These are phyloP conservation scores for Centruroides vittatus DNA, from an alignment of 1,140 invertebrate genomes.

Conservation along the genomic window DNA sequence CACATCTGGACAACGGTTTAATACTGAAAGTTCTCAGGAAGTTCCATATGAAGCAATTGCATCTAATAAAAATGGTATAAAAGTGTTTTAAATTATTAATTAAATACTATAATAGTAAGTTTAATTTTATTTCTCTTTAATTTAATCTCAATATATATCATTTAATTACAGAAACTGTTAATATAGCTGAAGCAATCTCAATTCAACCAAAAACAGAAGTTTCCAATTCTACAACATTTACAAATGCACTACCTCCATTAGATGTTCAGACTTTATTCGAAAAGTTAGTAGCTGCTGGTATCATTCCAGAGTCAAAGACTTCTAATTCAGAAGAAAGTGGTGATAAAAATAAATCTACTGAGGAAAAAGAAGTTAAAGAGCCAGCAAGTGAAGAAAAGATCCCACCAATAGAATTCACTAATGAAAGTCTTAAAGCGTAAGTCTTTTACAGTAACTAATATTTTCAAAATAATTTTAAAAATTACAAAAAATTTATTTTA, in stretches of 20 bases:
- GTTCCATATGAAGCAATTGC: no score
- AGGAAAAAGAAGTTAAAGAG: slow-evolving; percentile 23
- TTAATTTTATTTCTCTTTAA: no score
- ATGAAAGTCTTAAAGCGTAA: slow-evolving; percentile 47
- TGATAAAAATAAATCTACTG: slow-evolving; percentile 24
- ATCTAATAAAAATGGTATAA: no score
- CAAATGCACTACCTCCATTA: slow-evolving; percentile 30
- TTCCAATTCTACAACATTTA: no score
- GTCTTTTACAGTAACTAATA: slow-evolving; percentile 24
- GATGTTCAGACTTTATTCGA: slow-evolving; percentile 70
- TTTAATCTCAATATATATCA: no score
- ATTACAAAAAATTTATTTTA: neutral
- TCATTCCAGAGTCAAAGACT: slow-evolving; percentile 47
- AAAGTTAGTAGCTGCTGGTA: slow-evolving; percentile 67
- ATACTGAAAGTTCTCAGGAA: no score
- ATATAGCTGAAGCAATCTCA: no score
- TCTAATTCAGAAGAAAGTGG: slow-evolving; percentile 28
- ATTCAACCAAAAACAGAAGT: no score
- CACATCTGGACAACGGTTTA: no score
- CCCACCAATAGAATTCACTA: slow-evolving; percentile 22
- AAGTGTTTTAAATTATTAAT: no score
- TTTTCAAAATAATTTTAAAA: neutral
- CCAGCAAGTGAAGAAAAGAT: slow-evolving; percentile 21
- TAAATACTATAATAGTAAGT: no score
- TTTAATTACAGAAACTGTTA: no score